Conservation (phyloP, 2,113 vertebrate species). For the Petroica traversi region DNA sequence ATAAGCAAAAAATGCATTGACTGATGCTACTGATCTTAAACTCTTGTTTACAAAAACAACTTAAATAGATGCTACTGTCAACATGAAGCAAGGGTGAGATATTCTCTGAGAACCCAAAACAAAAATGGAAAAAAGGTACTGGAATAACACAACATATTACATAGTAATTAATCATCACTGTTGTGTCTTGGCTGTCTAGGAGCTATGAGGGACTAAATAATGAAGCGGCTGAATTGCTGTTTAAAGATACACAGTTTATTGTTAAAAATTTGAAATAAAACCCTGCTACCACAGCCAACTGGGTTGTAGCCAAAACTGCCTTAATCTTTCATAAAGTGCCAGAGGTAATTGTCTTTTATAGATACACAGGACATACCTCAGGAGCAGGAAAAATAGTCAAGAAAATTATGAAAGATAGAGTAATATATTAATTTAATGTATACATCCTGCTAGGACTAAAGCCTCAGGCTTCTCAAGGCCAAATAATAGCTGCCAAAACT, state of each 20-base stretch:
- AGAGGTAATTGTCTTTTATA: neutral
- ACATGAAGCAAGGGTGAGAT: neutral
- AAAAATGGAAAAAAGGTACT: neutral
- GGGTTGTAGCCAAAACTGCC: neutral
- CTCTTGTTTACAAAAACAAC: neutral
- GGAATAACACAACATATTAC: neutral
- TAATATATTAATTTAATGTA: neutral
- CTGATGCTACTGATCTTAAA: neutral
- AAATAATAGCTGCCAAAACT: neutral
- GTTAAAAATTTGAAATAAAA: conserved; percentile 16
- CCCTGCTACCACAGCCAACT: neutral
- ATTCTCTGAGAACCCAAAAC: neutral
- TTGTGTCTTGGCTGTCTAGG: neutral
- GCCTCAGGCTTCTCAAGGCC: neutral
- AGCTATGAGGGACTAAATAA: neutral
- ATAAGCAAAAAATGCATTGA: neutral
- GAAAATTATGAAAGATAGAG: neutral
- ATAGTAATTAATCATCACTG: neutral
- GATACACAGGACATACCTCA: neutral
- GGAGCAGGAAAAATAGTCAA: neutral
- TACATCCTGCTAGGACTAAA: neutral
- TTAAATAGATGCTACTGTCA: neutral
- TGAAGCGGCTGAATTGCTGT: neutral
- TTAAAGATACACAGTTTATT: neutral
- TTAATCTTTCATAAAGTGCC: neutral